phyloP scores from a whole-genome alignment of 2,888 invertebrate genomes.

The Stenichneumon culpator region DNA sequence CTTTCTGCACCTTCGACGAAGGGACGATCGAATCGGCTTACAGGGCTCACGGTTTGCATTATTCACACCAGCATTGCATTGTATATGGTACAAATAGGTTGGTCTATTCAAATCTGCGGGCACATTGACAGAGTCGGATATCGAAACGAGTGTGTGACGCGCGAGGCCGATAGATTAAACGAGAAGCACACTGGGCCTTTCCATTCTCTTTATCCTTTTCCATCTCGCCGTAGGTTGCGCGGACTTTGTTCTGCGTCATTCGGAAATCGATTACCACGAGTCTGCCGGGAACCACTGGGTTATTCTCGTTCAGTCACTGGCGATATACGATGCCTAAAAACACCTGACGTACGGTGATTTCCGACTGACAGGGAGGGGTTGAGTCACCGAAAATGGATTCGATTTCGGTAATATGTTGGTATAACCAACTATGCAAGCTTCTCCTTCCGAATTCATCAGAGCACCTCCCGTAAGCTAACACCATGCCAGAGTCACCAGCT shows the following conservation, averaged over 20 bases:
- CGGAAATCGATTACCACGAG: conserved; percentile 53
- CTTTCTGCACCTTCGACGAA: too few relatives aligned
- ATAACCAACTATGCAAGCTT: too few relatives aligned
- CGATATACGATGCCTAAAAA: conserved; percentile 10
- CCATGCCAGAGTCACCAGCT: background rate
- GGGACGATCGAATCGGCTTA: too few relatives aligned
- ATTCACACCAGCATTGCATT: conserved; percentile 3
- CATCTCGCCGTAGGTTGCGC: conserved; percentile 10
- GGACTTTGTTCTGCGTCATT: conserved; percentile 45
- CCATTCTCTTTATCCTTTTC: conserved; percentile 49
- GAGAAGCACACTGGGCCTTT: conserved; percentile 31
- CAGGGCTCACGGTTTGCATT: too few relatives aligned
- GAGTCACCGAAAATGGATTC: too few relatives aligned
- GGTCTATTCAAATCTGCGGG: conserved; percentile 42
- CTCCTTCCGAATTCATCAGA: too few relatives aligned
- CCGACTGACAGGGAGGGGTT: background rate
- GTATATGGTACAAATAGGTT: conserved; percentile 4
- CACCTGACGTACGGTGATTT: conserved; percentile 1
- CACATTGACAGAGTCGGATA: conserved; percentile 55
- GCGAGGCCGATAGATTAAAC: conserved; percentile 46
- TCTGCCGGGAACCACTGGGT: conserved; percentile 40
- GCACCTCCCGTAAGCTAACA: background rate
- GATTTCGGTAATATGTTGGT: too few relatives aligned
- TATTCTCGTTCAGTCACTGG: conserved; percentile 15
- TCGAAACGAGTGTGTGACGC: conserved; percentile 33